Evolutionary conservation across 2,888 invertebrate genomes (phyloP).

Genomic region (Torymus tubicola): DNA sequence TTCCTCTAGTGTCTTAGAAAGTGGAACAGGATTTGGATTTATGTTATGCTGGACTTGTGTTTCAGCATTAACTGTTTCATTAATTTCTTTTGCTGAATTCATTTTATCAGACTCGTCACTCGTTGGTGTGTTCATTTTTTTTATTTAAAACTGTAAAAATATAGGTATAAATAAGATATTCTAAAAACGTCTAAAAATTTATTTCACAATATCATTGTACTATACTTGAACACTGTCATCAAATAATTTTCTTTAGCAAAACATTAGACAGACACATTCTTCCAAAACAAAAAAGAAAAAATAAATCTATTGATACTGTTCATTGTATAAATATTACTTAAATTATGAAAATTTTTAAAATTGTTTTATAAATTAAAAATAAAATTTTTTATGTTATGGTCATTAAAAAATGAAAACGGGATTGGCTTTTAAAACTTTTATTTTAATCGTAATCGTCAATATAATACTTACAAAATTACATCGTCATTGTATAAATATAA

Average conservation of each 20-base stretch:
- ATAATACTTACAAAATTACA: conserved; percentile 71
- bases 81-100: not conserved
- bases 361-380: too few species aligned
- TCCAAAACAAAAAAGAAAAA: not conserved
- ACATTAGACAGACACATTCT: conserved; percentile 12
- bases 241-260: not conserved
- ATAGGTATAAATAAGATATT: conserved; percentile 5
- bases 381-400: too few species aligned
- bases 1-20: conserved; percentile 61
- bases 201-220: too few species aligned
- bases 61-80: not conserved
- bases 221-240: too few species aligned
- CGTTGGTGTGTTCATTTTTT: conserved; percentile 6
- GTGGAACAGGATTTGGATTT: not conserved
- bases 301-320: conserved; percentile 1
- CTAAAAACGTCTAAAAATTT: not conserved
- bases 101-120: not conserved
- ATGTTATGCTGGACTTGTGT: not conserved
- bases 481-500: conserved; percentile 65
- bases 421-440: conserved; percentile 46
- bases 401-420: too few species aligned
- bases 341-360: not conserved
- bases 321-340: too few species aligned
- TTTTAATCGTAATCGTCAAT: conserved; percentile 44
- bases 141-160: too few species aligned